Evolutionary conservation across 2,113 vertebrate genomes (phyloP).

Genomic region (Crypturellus undulatus): DNA sequence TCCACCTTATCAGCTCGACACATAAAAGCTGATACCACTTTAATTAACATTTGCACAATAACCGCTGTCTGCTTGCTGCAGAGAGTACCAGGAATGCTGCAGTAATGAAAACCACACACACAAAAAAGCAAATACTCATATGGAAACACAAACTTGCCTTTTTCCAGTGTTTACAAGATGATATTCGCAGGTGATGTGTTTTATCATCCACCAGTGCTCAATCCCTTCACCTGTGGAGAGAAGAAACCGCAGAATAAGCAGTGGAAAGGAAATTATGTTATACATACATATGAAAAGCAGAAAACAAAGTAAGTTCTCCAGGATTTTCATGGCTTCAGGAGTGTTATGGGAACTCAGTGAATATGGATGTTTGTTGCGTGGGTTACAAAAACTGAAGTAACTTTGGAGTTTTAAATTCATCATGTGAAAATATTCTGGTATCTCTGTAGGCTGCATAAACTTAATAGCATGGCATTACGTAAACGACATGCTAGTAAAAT

Average conservation of each 20-base stretch:
- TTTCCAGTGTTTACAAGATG: accelerated
- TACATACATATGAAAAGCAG: neutral
- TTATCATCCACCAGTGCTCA: neutral
- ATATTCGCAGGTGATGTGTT: accelerated
- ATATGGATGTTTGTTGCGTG: neutral
- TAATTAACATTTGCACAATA: neutral
- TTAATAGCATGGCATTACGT: neutral
- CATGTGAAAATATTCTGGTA: neutral
- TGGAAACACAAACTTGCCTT: neutral
- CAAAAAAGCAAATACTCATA: neutral
- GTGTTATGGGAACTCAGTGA: neutral
- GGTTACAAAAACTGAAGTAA: neutral
- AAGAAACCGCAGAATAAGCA: neutral
- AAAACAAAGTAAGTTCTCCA: neutral
- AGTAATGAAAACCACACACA: neutral
- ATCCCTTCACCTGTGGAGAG: no score
- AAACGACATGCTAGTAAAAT: neutral
- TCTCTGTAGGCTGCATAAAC: neutral
- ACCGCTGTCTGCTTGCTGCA: neutral
- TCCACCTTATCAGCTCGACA: neutral
- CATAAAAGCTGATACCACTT: neutral
- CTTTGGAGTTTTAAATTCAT: neutral
- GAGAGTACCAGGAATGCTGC: accelerated
- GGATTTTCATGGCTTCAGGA: neutral
- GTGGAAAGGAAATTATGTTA: neutral